Conservation (phyloP, 2,797 vertebrate genomes). For the Hemitrygon akajei region DNA sequence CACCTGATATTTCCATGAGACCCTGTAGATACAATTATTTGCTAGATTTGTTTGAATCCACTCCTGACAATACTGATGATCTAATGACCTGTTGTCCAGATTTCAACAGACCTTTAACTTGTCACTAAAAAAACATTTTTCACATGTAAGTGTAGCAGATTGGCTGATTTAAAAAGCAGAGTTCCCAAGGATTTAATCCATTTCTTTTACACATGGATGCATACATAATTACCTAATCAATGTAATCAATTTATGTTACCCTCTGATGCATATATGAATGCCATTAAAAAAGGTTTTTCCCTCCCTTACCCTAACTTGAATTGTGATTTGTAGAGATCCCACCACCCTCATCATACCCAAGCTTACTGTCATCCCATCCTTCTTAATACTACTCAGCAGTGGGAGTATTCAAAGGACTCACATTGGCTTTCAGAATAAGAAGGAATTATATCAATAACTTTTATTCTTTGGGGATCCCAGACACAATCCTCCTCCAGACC, state of each 20-base stretch:
- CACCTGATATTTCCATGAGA: not conserved
- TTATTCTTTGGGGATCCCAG: constrained; percentile 39
- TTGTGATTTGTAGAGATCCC: not conserved
- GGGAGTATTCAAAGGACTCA: rapidly evolving
- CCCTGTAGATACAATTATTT: not conserved
- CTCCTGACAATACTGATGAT: not conserved
- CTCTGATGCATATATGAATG: no score
- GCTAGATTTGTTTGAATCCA: not conserved
- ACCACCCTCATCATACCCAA: no score
- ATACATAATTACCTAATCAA: not conserved
- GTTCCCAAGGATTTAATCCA: not conserved
- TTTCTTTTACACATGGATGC: no score
- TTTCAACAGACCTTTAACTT: not conserved
- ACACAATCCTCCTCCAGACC: constrained; percentile 41
- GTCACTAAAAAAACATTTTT: not conserved
- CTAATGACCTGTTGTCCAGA: not conserved
- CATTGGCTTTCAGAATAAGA: rapidly evolving
- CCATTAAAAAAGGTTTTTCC: not conserved
- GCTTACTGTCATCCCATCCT: no score
- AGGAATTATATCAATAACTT: not conserved
- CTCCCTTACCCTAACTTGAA: not conserved
- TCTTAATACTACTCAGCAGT: no score
- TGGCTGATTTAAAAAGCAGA: not conserved
- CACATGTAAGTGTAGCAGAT: not conserved
- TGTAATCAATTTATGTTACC: not conserved